These are phyloP conservation scores for Cataglyphis albicans DNA, from an alignment of 2,888 invertebrate species.

Conservation along the genomic window DNA sequence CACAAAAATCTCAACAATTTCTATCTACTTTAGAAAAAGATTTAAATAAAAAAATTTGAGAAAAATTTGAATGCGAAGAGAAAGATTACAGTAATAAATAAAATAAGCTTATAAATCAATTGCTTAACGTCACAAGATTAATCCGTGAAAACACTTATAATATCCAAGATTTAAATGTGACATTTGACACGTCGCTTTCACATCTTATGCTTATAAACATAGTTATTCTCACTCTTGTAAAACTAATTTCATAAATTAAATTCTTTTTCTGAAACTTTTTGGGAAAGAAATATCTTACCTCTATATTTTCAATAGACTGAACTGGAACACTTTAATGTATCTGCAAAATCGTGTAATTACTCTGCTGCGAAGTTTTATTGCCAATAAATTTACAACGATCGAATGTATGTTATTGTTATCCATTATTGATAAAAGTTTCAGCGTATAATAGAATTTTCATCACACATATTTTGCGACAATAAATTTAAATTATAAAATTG, in stretches of 20 bases:
- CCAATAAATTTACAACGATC: constrained; percentile 22
- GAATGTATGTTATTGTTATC: not conserved
- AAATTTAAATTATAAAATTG: not conserved
- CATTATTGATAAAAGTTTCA: constrained; percentile 2
- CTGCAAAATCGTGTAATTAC: constrained; percentile 8
- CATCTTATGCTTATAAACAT: not conserved
- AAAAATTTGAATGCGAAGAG: not conserved
- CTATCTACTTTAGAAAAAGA: not conserved
- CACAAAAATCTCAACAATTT: constrained; percentile 20
- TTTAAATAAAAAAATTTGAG: not conserved
- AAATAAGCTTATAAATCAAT: not conserved
- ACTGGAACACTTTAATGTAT: constrained; percentile 20
- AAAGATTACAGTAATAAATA: not conserved
- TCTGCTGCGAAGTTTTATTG: not conserved
- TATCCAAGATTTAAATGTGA: constrained; percentile 9
- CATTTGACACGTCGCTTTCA: not conserved
- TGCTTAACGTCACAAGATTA: not conserved
- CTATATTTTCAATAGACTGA: not conserved
- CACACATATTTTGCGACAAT: not conserved
- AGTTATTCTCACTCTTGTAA: not conserved
- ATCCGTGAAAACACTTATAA: not conserved
- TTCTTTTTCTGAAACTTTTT: not conserved
- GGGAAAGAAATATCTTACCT: not conserved
- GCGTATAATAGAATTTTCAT: not conserved
- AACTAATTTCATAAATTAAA: constrained; percentile 6